Base-by-base conservation (phyloP, 1,140 invertebrate genomes). In the Leptinotarsa undecemlineata region DNA sequence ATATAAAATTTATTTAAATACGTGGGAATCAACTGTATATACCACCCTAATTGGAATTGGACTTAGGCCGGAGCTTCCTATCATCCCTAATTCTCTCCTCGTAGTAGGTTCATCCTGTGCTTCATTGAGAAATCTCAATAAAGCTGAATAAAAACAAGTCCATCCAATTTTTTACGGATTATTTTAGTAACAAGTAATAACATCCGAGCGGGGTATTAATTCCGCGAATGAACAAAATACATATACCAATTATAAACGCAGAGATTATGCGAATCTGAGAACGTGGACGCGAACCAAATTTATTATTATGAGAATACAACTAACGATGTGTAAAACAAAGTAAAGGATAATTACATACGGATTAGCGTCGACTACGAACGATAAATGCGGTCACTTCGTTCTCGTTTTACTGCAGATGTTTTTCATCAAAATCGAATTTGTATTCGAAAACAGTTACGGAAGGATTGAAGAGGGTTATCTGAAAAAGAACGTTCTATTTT, bases 301-400 rank as follows among this genome's bases (percentile, higher is more conserved):
- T 70, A 70, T 70, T 51, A 60, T 48, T 48, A 51, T 48, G 48
- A 17, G 68, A 70, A 57, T 70, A 70, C 68, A 70, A 70, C 68
- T 70, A 70, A 70, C 68, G 68, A 70, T 70, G 68, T 70, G 68
- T 70, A 70, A 70, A 70, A 70, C 68, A 70, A 70, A 19, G 68
- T 70, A 60, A 70, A 70, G 68, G 68, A 70, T 70, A 70, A 70
- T 70, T 70, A 70, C 48, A 26, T 70, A 70, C 20, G 68, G 68
- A 70, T 70, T 70, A 70, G 68, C 68, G 68, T 70, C 47, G 68
- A 19, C 68, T 20, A 48, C 48, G 48, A 70, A 60, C 33, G 51
- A 70, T 70, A 70, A 70, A 70, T 70, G 47, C 48, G 48, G 68
- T 70, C 21, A 57, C 47, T 60, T 47, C 20, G 19, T 19, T 33